phyloP scores from a whole-genome alignment of 1,140 invertebrate species.

The Drosophila triauraria region DNA sequence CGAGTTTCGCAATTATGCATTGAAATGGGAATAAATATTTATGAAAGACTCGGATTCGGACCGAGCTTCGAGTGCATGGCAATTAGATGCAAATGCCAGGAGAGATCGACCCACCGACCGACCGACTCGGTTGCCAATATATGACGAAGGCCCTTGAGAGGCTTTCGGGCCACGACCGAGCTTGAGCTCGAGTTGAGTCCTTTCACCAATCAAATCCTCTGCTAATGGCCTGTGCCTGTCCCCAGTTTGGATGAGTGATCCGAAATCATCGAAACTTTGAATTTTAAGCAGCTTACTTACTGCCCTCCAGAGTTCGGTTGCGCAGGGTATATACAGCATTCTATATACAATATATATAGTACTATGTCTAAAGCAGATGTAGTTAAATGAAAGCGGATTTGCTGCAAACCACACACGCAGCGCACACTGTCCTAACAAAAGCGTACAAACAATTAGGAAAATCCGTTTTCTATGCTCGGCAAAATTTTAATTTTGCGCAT shows the following conservation, averaged over 20 bases:
- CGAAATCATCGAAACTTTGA: conserved; percentile 66
- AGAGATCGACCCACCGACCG: background rate
- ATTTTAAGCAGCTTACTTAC: conserved; percentile 71
- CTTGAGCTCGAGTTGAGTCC: background rate
- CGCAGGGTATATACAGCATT: background rate
- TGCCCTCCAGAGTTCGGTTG: background rate
- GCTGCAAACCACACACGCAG: conserved; percentile 22
- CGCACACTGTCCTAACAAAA: conserved; percentile 13
- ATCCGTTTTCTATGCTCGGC: conserved; percentile 34
- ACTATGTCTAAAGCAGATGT: conserved; percentile 21
- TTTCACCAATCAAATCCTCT: conserved; percentile 41
- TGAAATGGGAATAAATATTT: conserved; percentile 63
- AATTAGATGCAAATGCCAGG: conserved; percentile 55
- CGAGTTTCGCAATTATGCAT: conserved; percentile 50
- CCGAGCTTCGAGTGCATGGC: conserved; percentile 39
- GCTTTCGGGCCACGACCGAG: background rate
- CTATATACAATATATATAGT: conserved; percentile 3
- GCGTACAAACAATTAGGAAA: conserved; percentile 42
- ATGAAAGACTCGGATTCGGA: conserved; percentile 39
- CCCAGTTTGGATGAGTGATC: conserved; percentile 51
- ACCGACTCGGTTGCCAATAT: conserved; percentile 10
- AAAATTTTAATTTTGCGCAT: conserved; percentile 51
- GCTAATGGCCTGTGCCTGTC: conserved; percentile 58
- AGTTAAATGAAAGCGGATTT: conserved; percentile 65
- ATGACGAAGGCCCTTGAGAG: conserved; percentile 7